These are phyloP conservation scores for Enteromius argenteus DNA, from an alignment of 2,797 vertebrate species.

Conservation along the genomic window DNA sequence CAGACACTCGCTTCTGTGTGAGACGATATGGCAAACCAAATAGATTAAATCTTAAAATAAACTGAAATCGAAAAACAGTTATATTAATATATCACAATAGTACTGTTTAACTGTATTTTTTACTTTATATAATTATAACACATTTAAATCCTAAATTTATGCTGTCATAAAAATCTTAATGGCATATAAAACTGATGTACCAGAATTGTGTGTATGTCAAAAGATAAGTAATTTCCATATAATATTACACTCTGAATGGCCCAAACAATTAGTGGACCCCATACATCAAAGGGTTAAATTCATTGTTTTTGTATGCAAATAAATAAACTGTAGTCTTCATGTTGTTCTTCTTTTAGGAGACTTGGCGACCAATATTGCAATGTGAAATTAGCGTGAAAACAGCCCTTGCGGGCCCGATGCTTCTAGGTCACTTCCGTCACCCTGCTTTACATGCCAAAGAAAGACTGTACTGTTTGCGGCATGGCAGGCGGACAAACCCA, in stretches of 20 bases:
- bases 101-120: neutral
- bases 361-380: neutral
- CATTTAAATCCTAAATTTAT: neutral
- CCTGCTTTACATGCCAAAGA: conserved; percentile 62
- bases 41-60: neutral
- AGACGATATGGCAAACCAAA: neutral
- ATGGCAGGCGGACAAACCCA: conserved; percentile 61
- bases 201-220: neutral
- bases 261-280: neutral
- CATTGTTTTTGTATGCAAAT: neutral
- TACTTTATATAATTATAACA: too few species aligned
- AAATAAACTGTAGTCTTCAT: neutral
- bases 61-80: neutral
- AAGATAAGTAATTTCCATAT: neutral
- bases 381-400: conserved; percentile 45
- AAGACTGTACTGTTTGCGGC: conserved; percentile 72
- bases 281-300: neutral
- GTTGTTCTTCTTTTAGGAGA: neutral
- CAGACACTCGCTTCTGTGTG: conserved; percentile 23
- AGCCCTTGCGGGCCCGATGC: conserved; percentile 42
- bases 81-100: neutral
- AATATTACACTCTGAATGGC: neutral
- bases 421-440: conserved; percentile 66
- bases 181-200: neutral
- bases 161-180: neutral